Conservation (phyloP, 2,888 invertebrate species). For the Venusia cambrica region DNA sequence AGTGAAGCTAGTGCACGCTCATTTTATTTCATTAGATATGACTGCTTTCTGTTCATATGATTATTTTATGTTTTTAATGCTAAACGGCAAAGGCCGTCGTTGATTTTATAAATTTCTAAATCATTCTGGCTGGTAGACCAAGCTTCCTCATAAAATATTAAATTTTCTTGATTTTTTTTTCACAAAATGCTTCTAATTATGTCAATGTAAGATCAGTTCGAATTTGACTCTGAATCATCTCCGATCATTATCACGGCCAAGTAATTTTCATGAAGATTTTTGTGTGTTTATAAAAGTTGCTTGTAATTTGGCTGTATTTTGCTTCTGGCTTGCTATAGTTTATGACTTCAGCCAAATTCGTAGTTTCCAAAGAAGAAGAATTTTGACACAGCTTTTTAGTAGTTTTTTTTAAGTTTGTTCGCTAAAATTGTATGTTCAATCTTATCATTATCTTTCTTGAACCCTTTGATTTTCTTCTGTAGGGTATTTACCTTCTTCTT, state of each 20-base stretch:
- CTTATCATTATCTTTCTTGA: too few relatives aligned
- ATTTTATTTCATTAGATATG: background rate
- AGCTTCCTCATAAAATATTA: background rate
- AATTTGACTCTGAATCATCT: background rate
- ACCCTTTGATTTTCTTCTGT: background rate
- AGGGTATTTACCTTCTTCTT: background rate
- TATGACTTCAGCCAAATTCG: background rate
- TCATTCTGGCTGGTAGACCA: background rate
- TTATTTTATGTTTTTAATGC: background rate
- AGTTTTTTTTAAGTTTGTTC: background rate
- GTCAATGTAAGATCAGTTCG: background rate
- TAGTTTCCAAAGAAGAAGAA: background rate
- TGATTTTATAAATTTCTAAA: background rate
- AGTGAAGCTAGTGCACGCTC: background rate
- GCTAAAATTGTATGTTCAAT: background rate
- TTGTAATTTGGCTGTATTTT: background rate
- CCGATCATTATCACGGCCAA: background rate
- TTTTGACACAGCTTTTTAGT: background rate
- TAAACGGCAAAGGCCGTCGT: background rate
- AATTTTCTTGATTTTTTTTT: background rate
- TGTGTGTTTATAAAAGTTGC: background rate
- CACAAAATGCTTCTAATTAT: too few relatives aligned
- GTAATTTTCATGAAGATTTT: background rate
- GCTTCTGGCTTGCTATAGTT: background rate
- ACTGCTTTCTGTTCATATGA: background rate